These are phyloP conservation scores for Climacteris rufus DNA, from an alignment of 2,113 vertebrate genomes.

Conservation along the genomic window DNA sequence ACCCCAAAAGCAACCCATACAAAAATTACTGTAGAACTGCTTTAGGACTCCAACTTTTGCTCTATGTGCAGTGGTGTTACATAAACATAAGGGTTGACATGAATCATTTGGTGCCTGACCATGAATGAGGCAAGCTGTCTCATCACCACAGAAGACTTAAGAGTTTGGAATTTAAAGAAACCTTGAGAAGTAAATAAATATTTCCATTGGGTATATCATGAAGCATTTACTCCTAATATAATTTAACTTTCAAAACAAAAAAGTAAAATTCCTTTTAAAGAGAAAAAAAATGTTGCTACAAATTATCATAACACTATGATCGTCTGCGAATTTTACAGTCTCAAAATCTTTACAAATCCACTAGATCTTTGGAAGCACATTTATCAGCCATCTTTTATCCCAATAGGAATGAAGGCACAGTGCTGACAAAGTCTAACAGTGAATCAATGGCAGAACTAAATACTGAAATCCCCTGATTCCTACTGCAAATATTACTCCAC, in stretches of 20 bases:
- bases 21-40: background rate
- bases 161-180: background rate
- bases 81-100: background rate
- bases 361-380: background rate
- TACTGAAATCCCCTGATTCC: background rate
- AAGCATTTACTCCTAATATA: background rate
- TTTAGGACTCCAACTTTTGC: background rate
- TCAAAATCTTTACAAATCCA: background rate
- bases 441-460: background rate
- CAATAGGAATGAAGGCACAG: background rate
- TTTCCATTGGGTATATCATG: background rate
- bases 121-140: background rate
- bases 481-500: background rate
- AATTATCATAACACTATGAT: background rate
- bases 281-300: background rate
- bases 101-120: background rate
- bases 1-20: background rate
- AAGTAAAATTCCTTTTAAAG: background rate
- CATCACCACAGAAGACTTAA: background rate
- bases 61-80: background rate
- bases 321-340: background rate
- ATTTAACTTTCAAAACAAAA: background rate
- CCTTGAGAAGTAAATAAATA: background rate
- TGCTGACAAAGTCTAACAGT: background rate
- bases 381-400: background rate